Conservation (phyloP, 2,888 invertebrate genomes). For the Willowsia nigromaculata region DNA sequence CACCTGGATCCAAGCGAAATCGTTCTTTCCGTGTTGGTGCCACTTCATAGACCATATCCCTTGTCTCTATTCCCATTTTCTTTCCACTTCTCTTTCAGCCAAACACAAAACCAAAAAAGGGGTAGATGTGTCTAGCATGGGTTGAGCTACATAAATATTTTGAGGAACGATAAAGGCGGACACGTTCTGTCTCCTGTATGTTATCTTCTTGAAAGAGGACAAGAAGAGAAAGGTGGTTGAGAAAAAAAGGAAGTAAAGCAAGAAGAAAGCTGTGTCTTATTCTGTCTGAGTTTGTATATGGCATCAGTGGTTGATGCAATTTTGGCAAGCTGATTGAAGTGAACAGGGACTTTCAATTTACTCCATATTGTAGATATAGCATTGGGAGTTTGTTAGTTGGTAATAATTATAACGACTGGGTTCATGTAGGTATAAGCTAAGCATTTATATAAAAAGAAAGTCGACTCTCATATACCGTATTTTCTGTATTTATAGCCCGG, state of each 20-base stretch:
- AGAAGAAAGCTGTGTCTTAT: not conserved
- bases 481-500: too few relatives aligned
- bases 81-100: not conserved
- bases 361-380: not conserved
- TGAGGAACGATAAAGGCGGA: not conserved
- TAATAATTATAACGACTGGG: constrained; percentile 24
- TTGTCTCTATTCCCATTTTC: not conserved
- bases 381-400: not conserved
- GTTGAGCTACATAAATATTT: not conserved
- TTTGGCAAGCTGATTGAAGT: constrained; percentile 61
- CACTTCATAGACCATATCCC: not conserved
- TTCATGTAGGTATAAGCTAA: too few relatives aligned
- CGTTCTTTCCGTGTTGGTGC: not conserved
- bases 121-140: not conserved
- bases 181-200: not conserved
- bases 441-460: too few relatives aligned
- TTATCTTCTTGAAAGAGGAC: constrained; percentile 10
- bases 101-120: not conserved
- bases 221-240: not conserved
- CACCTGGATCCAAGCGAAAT: constrained; percentile 30
- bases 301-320: constrained; percentile 33
- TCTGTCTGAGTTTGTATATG: not conserved
- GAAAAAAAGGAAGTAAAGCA: not conserved
- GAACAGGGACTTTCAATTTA: constrained; percentile 68
- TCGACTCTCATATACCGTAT: too few relatives aligned